A percentile compares a stretch with the other conserved stretches of the same genome.
Evolutionary conservation across 2,888 invertebrate genomes (phyloP).

Genomic region (Drosophila infuscata): DNA sequence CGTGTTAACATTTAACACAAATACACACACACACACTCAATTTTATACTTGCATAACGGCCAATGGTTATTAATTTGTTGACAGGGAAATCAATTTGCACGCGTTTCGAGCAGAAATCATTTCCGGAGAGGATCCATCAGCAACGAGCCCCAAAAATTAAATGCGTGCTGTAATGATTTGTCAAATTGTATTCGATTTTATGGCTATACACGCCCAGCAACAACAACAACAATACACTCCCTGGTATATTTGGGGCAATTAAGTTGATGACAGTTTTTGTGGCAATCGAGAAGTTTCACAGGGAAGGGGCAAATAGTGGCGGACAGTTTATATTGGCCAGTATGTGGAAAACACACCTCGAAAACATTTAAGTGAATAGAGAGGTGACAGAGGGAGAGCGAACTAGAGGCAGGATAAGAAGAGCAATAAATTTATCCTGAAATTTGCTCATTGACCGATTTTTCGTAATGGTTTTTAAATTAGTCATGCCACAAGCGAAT

Average conservation of each 20-base stretch:
- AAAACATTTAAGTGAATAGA: slow-evolving; percentile 33
- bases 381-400: not conserved
- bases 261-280: slow-evolving; percentile 76
- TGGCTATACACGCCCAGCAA: slow-evolving; percentile 44
- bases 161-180: slow-evolving; percentile 62
- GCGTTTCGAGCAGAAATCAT: slow-evolving; percentile 20
- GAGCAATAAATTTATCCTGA: slow-evolving; percentile 35
- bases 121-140: slow-evolving; percentile 50
- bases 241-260: slow-evolving; percentile 73
- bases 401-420: slow-evolving; percentile 21
- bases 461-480: slow-evolving; percentile 7
- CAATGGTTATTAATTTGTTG: slow-evolving; percentile 64
- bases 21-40: slow-evolving; percentile 21
- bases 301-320: not conserved
- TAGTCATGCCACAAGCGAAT: slow-evolving; percentile 21
- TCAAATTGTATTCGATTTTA: slow-evolving; percentile 62
- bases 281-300: slow-evolving; percentile 50
- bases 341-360: slow-evolving; percentile 43
- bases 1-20: slow-evolving; percentile 51
- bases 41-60: slow-evolving; percentile 64
- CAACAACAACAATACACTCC: slow-evolving; percentile 28
- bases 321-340: slow-evolving; percentile 10
- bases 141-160: slow-evolving; percentile 9
- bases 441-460: slow-evolving; percentile 13
- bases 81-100: slow-evolving; percentile 69